Evolutionary conservation across 2,888 invertebrate species (phyloP).

Genomic region (Campoplex nolae): DNA sequence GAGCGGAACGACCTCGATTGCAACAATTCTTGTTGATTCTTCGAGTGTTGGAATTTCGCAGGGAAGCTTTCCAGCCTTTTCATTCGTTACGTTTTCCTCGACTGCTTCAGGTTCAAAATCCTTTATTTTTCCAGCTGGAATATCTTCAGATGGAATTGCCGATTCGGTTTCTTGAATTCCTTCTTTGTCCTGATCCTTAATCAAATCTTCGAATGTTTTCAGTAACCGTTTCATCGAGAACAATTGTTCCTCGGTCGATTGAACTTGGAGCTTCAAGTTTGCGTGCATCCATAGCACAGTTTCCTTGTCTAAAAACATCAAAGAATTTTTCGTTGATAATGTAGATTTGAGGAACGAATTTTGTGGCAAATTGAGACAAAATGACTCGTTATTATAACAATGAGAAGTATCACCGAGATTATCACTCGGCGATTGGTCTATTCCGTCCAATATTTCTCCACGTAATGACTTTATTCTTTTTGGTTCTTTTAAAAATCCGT

Average conservation of each 20-base stretch:
- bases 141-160: background rate
- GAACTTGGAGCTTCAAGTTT: conserved; percentile 37
- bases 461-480: background rate
- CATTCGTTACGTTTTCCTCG: background rate
- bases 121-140: background rate
- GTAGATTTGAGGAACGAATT: conserved; percentile 23
- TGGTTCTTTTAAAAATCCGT: conserved; percentile 14
- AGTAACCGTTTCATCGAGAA: conserved; percentile 41
- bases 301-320: background rate
- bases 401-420: conserved; percentile 5
- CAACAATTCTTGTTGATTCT: background rate
- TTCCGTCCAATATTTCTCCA: background rate
- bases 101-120: background rate
- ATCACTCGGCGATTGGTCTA: conserved; percentile 18
- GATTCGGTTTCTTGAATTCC: background rate
- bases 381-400: background rate
- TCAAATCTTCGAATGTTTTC: conserved; percentile 32
- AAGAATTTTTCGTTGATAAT: background rate
- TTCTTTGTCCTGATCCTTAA: background rate
- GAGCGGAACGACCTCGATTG: too few species aligned
- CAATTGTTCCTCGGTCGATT: conserved; percentile 50
- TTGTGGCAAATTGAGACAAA: conserved; percentile 19
- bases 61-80: background rate
- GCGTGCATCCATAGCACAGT: conserved; percentile 43
- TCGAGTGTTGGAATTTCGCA: background rate